Evolutionary conservation across 2,888 invertebrate genomes (phyloP).

Genomic region (Orgyia antiqua): DNA sequence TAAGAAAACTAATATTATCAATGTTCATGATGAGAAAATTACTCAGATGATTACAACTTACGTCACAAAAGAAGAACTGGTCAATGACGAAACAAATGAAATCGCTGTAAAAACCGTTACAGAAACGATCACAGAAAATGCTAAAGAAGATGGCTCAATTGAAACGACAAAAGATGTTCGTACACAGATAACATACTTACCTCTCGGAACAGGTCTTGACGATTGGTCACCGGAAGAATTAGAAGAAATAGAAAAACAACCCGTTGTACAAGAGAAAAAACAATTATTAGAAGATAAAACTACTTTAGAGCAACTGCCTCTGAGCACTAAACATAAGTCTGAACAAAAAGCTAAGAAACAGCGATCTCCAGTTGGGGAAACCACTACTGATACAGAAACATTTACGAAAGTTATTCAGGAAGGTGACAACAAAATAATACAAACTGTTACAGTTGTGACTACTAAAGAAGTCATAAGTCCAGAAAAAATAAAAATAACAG

Average conservation of each 20-base stretch:
- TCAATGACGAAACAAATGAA: slow-evolving; percentile 52
- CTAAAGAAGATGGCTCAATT: slow-evolving; percentile 55
- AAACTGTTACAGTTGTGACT: slow-evolving; percentile 69
- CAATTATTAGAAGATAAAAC: slow-evolving; percentile 32
- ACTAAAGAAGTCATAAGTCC: slow-evolving; percentile 70
- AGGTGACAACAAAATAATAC: slow-evolving; percentile 63
- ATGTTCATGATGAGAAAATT: slow-evolving; percentile 62
- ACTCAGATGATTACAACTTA: slow-evolving; percentile 63
- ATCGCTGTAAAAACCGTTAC: slow-evolving; percentile 67
- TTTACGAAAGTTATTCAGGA: slow-evolving; percentile 64
- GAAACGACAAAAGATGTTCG: slow-evolving; percentile 71
- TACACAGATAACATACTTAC: slow-evolving; percentile 70
- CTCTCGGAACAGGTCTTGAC: slow-evolving; percentile 61
- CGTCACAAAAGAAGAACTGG: slow-evolving; percentile 66
- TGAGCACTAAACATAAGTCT: slow-evolving; percentile 34
- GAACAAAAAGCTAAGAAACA: slow-evolving; percentile 53
- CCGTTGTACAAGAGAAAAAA: slow-evolving; percentile 37
- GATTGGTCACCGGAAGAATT: slow-evolving; percentile 69
- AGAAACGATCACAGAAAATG: slow-evolving; percentile 66
- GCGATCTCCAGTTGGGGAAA: slow-evolving; percentile 66
- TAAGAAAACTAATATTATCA: slow-evolving; percentile 70
- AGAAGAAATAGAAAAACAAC: slow-evolving; percentile 57
- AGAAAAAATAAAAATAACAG: slow-evolving; percentile 66
- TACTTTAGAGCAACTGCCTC: slow-evolving; percentile 28
- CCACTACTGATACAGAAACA: slow-evolving; percentile 66